These are phyloP conservation scores for Mormyrus hasselquistii DNA, from an alignment of 2,797 vertebrate genomes.

Conservation along the genomic window DNA sequence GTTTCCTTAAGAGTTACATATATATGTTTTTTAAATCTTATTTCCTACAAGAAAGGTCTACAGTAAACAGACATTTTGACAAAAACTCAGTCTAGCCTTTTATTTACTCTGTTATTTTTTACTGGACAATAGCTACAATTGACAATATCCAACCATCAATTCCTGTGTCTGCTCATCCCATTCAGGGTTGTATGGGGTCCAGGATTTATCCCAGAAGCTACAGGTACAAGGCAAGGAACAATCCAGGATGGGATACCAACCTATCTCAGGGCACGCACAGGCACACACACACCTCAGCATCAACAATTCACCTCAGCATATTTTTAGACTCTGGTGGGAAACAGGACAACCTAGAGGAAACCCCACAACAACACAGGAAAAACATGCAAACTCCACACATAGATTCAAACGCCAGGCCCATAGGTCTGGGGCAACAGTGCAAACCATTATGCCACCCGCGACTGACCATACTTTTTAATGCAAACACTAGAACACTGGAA, in stretches of 20 bases:
- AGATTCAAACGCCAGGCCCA: not conserved
- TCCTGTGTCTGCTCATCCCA: not conserved
- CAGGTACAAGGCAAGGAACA: not conserved
- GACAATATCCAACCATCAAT: not conserved
- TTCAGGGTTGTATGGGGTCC: not conserved
- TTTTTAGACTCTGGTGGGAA: not conserved
- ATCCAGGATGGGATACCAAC: not conserved
- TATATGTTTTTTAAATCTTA: not conserved
- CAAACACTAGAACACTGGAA: not conserved
- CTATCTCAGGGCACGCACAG: not conserved
- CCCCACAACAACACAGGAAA: not conserved
- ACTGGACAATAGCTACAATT: not conserved
- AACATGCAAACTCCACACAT: not conserved
- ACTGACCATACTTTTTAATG: not conserved
- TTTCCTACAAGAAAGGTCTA: not conserved
- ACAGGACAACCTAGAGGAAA: not conserved
- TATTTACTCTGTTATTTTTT: not conserved
- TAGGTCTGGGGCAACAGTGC: not conserved
- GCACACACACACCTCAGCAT: not conserved
- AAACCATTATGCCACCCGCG: not conserved
- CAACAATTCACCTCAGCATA: not conserved
- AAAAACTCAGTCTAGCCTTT: not conserved
- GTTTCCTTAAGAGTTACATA: not conserved
- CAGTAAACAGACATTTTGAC: not conserved
- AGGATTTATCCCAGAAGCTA: not conserved